phyloP scores from a whole-genome alignment of 2,113 vertebrate genomes.

The Ophthalmolycus amberensis region DNA sequence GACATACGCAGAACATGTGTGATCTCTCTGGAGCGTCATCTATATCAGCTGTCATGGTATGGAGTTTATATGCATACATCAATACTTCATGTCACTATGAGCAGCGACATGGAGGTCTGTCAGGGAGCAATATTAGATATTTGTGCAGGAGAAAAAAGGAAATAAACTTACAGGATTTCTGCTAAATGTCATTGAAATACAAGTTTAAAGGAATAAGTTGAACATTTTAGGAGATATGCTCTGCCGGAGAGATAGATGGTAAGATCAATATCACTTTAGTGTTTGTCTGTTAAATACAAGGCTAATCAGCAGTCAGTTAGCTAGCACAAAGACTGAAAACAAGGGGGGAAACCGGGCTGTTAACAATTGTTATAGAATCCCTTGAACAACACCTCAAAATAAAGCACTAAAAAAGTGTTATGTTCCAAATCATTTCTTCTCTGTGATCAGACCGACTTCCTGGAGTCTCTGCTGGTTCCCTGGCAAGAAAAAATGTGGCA shows the following conservation, averaged over 20 bases:
- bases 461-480: background rate
- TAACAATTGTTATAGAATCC: background rate
- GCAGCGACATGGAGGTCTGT: background rate
- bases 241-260: background rate
- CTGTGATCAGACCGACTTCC: background rate
- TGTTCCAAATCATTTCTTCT: no score
- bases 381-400: background rate
- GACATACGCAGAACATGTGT: background rate
- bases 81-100: background rate
- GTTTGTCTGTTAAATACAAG: background rate
- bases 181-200: background rate
- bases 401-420: no score
- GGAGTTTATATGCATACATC: background rate
- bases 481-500: background rate
- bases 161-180: background rate
- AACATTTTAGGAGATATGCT: background rate
- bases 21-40: background rate
- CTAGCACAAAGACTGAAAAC: background rate
- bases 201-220: background rate
- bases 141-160: background rate
- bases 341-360: background rate
- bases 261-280: background rate
- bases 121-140: background rate
- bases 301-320: background rate
- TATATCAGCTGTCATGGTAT: background rate